phyloP scores from a whole-genome alignment of 1,140 invertebrate species.

The Drosophila busckii region DNA sequence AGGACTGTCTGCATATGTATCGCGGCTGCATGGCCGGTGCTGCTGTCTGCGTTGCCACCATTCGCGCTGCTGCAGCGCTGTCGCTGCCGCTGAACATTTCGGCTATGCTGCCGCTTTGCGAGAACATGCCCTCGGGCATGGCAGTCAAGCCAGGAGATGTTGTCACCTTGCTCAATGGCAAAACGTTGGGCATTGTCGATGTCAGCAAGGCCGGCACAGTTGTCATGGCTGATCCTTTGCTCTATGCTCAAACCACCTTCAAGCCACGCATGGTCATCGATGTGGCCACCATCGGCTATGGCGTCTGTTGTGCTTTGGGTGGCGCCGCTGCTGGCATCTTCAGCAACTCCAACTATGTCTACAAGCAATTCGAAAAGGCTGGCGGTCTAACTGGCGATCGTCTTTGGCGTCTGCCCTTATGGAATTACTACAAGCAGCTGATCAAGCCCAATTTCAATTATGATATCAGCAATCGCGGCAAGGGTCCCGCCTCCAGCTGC shows the following conservation, averaged over 20 bases:
- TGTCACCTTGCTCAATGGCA: slow-evolving; percentile 90
- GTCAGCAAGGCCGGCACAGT: slow-evolving; percentile 94
- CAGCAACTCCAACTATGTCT: slow-evolving; percentile 84
- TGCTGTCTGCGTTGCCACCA: slow-evolving; percentile 57
- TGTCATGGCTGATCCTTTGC: slow-evolving; percentile 93
- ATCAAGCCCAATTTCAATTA: slow-evolving; percentile 80
- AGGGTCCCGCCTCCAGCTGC: slow-evolving; percentile 82
- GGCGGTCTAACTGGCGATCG: slow-evolving; percentile 89
- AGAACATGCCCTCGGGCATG: slow-evolving; percentile 91
- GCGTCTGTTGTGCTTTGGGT: slow-evolving; percentile 82
- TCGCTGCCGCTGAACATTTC: slow-evolving; percentile 61
- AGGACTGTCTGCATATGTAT: slow-evolving; percentile 89
- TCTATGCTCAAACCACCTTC: slow-evolving; percentile 84
- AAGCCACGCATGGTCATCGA: slow-evolving; percentile 86
- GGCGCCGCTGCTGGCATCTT: slow-evolving; percentile 89
- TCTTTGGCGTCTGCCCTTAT: slow-evolving; percentile 93
- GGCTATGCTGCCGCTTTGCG: slow-evolving; percentile 83
- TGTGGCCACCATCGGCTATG: slow-evolving; percentile 84
- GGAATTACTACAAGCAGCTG: slow-evolving; percentile 87
- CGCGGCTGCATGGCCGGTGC: slow-evolving; percentile 88
- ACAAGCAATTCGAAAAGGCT: slow-evolving; percentile 83
- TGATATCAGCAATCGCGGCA: slow-evolving; percentile 84
- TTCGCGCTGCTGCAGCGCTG: slow-evolving; percentile 62
- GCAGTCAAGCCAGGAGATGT: slow-evolving; percentile 94
- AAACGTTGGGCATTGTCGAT: slow-evolving; percentile 90